phyloP scores from a whole-genome alignment of 2,888 invertebrate species.

The Drosophila conformis region DNA sequence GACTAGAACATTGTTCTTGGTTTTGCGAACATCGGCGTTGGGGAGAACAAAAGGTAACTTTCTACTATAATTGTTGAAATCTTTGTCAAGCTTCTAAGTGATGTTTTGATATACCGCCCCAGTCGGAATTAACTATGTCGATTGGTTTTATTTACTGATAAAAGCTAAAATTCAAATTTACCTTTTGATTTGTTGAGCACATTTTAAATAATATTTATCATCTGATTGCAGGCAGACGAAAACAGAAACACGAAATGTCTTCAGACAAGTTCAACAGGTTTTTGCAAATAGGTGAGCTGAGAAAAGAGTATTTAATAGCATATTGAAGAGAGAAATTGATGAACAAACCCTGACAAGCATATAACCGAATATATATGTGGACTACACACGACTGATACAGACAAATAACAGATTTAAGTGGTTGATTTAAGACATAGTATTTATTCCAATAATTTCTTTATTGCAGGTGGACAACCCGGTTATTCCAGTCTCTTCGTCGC shows the following conservation, averaged over 20 bases:
- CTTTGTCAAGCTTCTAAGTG: slow-evolving; percentile 11
- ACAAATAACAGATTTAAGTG: not conserved
- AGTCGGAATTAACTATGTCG: slow-evolving; percentile 54
- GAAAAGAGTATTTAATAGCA: not conserved
- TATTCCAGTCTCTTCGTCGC: not conserved
- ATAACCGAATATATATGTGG: slow-evolving; percentile 54
- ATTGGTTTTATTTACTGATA: slow-evolving; percentile 50
- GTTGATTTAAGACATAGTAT: not conserved
- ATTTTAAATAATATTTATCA: not conserved
- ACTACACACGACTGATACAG: slow-evolving; percentile 47
- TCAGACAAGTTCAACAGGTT: not conserved
- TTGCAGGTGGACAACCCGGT: slow-evolving; percentile 31
- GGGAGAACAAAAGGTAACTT: slow-evolving; percentile 28
- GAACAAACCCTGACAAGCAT: slow-evolving; percentile 55
- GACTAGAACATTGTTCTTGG: not conserved
- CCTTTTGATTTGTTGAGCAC: not conserved
- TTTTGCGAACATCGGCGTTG: not conserved
- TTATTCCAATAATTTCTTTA: slow-evolving; percentile 15
- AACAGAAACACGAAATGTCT: not conserved
- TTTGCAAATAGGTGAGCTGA: slow-evolving; percentile 24
- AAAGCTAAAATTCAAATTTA: not conserved
- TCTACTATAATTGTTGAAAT: not conserved
- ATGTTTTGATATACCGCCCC: slow-evolving; percentile 54
- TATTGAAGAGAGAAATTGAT: slow-evolving; percentile 7
- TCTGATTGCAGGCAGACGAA: slow-evolving; percentile 17